Base-by-base conservation (phyloP, 2,888 invertebrate genomes). In the Prenolepis imparis region DNA sequence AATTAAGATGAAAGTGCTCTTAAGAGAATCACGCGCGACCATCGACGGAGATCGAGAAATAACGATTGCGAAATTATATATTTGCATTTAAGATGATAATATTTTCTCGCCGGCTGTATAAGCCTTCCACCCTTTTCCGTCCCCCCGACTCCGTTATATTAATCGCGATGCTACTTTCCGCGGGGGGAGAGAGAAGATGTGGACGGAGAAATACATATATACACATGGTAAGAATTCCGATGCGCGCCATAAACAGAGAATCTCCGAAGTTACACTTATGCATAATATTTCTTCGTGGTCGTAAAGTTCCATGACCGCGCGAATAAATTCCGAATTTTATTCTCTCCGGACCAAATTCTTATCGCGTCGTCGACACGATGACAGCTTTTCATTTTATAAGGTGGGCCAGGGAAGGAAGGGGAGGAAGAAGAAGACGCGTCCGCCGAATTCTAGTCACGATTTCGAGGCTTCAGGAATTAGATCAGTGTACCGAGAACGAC, bases 341-440 rank as follows among this genome's bases (percentile, higher is more conserved):
- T 80, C 72, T 44, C 59, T 1, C 36, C 18, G 32, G 55, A 57
- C 67, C 67, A 87, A 82, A 88, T 83, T 84, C 85, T 87, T 90
- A 87, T 90, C 89, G 88, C 87, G 84, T 84, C 82, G 41, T 28
- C 66, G 82, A 81, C 84, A 66, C 77, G 66, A 70, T 83, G 66
- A 83, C 72, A 80, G 78, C 68, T 83, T 85, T 70, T 81, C 81
- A 63, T 82, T 74, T 63, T 32, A 59, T 52, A 52, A 44, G 18
- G 5, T 18, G 44, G 3, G 0, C 18, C 18, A 5, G 18, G 18
- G 18, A 48, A 2, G 6, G n/a, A 0, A 8, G n/a, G 6, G 8
- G 44, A 9, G 24, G 1, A 8, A 18, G 6, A n/a, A 8, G 48
- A n/a, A 59, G 15, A n/a, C 36, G 18, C 36, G 11, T 41, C 44